phyloP scores from a whole-genome alignment of 2,888 invertebrate genomes.

The Erannis defoliaria region DNA sequence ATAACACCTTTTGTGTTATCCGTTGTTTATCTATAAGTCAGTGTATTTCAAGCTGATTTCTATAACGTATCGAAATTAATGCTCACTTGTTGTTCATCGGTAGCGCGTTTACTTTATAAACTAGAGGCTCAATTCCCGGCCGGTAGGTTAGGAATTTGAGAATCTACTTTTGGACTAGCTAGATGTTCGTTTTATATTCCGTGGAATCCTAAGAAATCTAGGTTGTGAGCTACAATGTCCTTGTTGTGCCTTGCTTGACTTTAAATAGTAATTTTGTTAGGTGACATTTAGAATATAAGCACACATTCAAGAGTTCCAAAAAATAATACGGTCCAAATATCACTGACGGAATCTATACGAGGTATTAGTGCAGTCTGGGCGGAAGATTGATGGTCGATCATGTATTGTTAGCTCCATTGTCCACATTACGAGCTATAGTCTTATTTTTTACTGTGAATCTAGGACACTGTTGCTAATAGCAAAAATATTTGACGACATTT shows the following conservation, averaged over 20 bases:
- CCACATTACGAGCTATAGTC: slow-evolving; percentile 18
- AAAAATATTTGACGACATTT: not conserved
- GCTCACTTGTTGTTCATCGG: not conserved
- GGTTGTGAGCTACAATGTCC: too few species aligned
- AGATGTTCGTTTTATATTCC: too few species aligned
- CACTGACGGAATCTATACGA: slow-evolving; percentile 9
- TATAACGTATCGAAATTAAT: too few species aligned
- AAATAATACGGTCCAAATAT: not conserved
- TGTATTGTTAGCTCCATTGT: slow-evolving; percentile 18
- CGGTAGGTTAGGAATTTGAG: too few species aligned
- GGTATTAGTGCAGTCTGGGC: slow-evolving; percentile 4
- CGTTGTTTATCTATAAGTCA: too few species aligned
- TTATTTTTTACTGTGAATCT: slow-evolving; percentile 11
- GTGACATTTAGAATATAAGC: not conserved
- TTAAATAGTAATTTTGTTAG: not conserved
- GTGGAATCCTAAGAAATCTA: too few species aligned
- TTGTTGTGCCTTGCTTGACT: not conserved
- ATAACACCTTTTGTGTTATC: too few species aligned
- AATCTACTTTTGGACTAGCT: too few species aligned
- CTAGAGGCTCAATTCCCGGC: too few species aligned
- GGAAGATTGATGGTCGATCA: slow-evolving; percentile 15
- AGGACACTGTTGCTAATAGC: not conserved
- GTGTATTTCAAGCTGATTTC: too few species aligned
- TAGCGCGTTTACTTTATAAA: too few species aligned
- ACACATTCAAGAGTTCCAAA: slow-evolving; percentile 14